Base-by-base conservation (phyloP, 2,797 vertebrate genomes). In the Poeciliopsis paucimaculata region DNA sequence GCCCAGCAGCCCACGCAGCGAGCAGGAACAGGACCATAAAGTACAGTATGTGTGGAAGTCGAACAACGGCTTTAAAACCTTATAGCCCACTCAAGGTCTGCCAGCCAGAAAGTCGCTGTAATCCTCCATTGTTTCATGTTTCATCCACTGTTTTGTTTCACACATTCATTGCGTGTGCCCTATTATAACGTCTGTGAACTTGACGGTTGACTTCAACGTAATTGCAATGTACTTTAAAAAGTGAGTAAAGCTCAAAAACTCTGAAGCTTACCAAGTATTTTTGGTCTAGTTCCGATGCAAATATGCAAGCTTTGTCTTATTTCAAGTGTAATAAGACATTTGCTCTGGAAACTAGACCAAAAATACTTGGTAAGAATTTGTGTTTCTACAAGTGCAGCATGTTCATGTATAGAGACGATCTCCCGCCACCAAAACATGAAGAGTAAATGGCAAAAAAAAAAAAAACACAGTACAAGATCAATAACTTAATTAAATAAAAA, bases 51-150 rank as follows among this genome's bases (percentile, higher is more conserved):
- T 26, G 18, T 34, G 76, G 46, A 47, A 62, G 2, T 73, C 41
- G 45, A 62, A 46, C 76, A 84, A 45, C 62, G 45, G 57, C 45
- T 82, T 78, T 2, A 78, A 75, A 7, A 66, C 55, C 28, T 62
- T 41, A 15, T 26, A 79, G 8, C 16, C 72, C 11, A 2, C 36
- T 28, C 23, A 28, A 12, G 23, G 39, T 28, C 76, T 36, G 18
- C 43, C 9, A 71, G 7, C 18, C 5, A 51, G 13, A 16, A 74
- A 41, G 34, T 45, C 13, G 26, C 46, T 53, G 16, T 8, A 31
- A 46, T n/a, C 36, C 18, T 0, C 53, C 13, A 20, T 53, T 1
- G 49, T 23, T 34, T 64, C 31, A 34, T 36, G 26, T 43, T 64
- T 62, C 20, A 46, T 76, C 20, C 26, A 26, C 36, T 41, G 18